Conservation (phyloP, 2,113 vertebrate genomes). For the Candoia aspera region DNA sequence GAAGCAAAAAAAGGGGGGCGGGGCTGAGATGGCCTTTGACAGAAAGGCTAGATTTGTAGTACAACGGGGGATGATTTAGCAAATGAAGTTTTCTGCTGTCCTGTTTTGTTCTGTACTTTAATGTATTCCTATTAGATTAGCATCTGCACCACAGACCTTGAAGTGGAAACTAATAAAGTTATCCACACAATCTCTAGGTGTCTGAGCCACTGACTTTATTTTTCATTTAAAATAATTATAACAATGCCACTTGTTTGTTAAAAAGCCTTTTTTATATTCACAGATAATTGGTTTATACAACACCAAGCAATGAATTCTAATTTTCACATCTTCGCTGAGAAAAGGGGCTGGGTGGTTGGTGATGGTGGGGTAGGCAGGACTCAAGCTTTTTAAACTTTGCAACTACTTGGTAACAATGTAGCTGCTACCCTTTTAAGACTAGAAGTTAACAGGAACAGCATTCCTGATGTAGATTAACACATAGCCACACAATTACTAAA, state of each 20-base stretch:
- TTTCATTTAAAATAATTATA: conserved; percentile 71
- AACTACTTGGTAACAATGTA: conserved; percentile 45
- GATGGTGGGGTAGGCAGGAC: not conserved
- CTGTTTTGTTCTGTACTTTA: conserved; percentile 58
- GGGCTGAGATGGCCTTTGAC: not conserved
- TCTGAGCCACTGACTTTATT: conserved; percentile 62
- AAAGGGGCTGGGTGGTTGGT: not conserved
- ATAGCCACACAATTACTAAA: not conserved
- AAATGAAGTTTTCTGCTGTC: conserved; percentile 48
- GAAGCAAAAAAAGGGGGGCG: not conserved
- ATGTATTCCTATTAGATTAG: conserved; percentile 67
- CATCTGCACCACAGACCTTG: conserved; percentile 58
- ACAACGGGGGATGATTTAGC: conserved; percentile 2
- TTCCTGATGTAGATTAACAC: conserved; percentile 49
- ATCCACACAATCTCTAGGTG: conserved; percentile 54
- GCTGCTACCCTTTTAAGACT: conserved; percentile 44
- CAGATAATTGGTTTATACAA: conserved; percentile 57
- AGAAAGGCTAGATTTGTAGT: conserved; percentile 18
- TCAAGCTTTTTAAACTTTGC: conserved; percentile 48
- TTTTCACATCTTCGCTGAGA: conserved; percentile 62
- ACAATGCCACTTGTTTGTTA: conserved; percentile 58
- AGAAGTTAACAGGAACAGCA: not conserved
- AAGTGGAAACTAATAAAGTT: conserved; percentile 70
- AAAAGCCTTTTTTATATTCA: conserved; percentile 60
- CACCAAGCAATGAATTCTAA: conserved; percentile 63